Evolutionary conservation across 2,113 vertebrate genomes (phyloP).

Genomic region (Mirza zaza): DNA sequence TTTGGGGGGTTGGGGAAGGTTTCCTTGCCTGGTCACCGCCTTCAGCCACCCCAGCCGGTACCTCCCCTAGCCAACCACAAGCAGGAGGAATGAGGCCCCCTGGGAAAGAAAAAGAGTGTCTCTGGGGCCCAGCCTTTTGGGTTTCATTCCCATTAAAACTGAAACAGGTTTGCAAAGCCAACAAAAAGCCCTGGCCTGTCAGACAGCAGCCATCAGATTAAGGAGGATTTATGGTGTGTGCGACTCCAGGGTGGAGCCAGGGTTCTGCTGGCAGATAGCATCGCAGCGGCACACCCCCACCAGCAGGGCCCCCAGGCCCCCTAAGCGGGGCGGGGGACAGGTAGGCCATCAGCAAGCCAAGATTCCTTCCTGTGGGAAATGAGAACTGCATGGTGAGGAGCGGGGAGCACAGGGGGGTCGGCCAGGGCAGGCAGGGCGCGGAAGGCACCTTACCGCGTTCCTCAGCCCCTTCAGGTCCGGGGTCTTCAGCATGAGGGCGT

Average conservation of each 20-base stretch:
- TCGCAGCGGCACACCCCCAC: constrained; percentile 73
- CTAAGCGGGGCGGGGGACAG: neutral
- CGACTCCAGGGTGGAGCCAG: constrained; percentile 73
- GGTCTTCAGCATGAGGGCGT: constrained; percentile 96
- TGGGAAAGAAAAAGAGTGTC: constrained; percentile 13
- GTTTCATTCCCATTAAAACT: constrained; percentile 78
- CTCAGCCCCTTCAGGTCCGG: constrained; percentile 93
- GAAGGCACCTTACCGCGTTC: constrained; percentile 91
- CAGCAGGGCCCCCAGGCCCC: neutral
- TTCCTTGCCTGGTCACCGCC: neutral
- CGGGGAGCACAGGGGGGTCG: accelerated
- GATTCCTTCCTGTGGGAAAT: constrained; percentile 19
- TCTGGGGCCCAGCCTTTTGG: constrained; percentile 63
- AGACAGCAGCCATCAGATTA: constrained; percentile 80
- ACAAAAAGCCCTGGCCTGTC: constrained; percentile 72
- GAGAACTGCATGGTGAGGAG: neutral
- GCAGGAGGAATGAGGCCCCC: constrained; percentile 45
- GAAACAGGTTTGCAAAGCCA: constrained; percentile 82
- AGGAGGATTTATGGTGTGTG: constrained; percentile 81
- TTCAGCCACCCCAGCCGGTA: neutral
- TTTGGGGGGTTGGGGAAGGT: neutral
- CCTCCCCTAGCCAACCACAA: neutral
- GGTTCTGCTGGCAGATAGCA: constrained; percentile 82
- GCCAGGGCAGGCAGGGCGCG: accelerated
- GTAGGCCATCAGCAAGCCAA: neutral